A percentile compares a stretch with the other conserved stretches of the same genome.
phyloP scores from a whole-genome alignment of 2,888 invertebrate genomes.

The Subacronicta megacephala region DNA sequence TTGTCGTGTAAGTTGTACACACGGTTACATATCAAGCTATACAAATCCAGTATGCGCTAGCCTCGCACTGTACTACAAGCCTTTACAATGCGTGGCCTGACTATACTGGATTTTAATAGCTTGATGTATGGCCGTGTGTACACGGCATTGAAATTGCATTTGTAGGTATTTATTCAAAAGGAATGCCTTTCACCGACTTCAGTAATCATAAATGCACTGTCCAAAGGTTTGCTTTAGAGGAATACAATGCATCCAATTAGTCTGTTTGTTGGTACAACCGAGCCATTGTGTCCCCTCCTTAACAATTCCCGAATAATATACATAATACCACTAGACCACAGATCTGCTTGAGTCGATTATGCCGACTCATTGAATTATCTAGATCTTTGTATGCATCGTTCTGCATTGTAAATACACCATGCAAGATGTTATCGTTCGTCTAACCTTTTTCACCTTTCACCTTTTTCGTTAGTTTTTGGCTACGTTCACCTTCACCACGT shows the following conservation, averaged over 20 bases:
- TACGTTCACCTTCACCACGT: too few relatives aligned
- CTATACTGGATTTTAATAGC: too few relatives aligned
- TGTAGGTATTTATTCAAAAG: too few relatives aligned
- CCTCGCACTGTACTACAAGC: too few relatives aligned
- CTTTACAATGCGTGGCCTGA: too few relatives aligned
- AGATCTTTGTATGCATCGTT: background rate
- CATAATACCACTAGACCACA: slow-evolving; percentile 27
- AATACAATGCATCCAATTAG: slow-evolving; percentile 57
- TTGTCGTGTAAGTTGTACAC: too few relatives aligned
- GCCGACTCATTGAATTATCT: slow-evolving; percentile 35
- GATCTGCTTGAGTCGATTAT: slow-evolving; percentile 32
- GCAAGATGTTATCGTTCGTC: background rate
- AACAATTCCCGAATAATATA: slow-evolving; percentile 31
- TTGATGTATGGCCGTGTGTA: too few relatives aligned
- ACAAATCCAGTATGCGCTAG: too few relatives aligned
- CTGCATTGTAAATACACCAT: background rate
- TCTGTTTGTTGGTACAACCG: slow-evolving; percentile 52
- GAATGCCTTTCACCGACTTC: background rate
- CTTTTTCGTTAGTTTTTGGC: too few relatives aligned
- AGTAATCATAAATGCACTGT: slow-evolving; percentile 39
- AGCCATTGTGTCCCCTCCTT: slow-evolving; percentile 41
- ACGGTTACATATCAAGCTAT: too few relatives aligned
- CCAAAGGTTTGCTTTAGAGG: slow-evolving; percentile 50
- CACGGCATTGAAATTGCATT: too few relatives aligned
- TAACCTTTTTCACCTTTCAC: too few relatives aligned